A percentile compares a stretch with the other conserved stretches of the same genome.
phyloP scores from a whole-genome alignment of 2,888 invertebrate genomes.

The Melolontha melolontha region DNA sequence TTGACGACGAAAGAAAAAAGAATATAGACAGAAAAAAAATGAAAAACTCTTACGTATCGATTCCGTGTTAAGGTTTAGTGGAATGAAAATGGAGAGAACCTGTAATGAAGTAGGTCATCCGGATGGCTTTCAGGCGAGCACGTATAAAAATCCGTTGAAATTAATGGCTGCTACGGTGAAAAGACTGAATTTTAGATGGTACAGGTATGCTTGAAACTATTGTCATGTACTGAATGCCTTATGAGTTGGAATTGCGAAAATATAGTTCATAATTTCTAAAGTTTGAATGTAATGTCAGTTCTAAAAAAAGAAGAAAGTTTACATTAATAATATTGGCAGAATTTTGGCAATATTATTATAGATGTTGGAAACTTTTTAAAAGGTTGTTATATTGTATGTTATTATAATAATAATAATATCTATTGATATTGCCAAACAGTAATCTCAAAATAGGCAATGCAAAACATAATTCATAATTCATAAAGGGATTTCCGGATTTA shows the following conservation, averaged over 20 bases:
- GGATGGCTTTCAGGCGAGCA: conserved; percentile 4
- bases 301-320: too few relatives aligned
- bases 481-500: too few relatives aligned
- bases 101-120: conserved; percentile 30
- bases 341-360: too few relatives aligned
- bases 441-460: too few relatives aligned
- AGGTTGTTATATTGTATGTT: too few relatives aligned
- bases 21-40: not conserved
- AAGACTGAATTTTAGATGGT: conserved; percentile 3
- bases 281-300: too few relatives aligned
- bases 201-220: conserved; percentile 1
- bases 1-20: not conserved
- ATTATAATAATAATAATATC: too few relatives aligned
- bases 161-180: conserved; percentile 15
- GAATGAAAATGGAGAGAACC: conserved; percentile 18
- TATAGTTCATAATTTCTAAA: not conserved
- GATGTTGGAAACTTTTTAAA: too few relatives aligned
- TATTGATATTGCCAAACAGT: too few relatives aligned
- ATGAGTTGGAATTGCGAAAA: not conserved
- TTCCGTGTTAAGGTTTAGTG: conserved; percentile 12
- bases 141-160: conserved; percentile 15
- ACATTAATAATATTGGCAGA: too few relatives aligned
- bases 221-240: conserved; percentile 3
- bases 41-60: conserved; percentile 25
- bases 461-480: too few relatives aligned